A percentile compares a stretch with the other conserved stretches of the same genome.
Evolutionary conservation across 2,888 invertebrate species (phyloP).

Genomic region (Andrena chrysosceles): DNA sequence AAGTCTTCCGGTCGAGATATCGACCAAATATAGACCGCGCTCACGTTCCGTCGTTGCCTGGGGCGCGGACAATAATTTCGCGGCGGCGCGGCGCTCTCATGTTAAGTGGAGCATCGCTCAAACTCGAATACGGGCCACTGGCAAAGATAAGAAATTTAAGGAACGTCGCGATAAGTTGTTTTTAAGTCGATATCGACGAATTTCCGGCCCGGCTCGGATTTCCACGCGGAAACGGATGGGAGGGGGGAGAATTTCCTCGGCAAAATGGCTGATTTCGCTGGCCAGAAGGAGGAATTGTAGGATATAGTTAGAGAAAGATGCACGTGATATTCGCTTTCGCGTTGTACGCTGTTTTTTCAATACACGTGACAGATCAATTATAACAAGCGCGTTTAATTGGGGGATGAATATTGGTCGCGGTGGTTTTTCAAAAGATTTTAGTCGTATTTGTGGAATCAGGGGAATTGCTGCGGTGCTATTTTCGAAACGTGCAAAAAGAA

Average conservation of each 20-base stretch:
- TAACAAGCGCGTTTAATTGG: neutral
- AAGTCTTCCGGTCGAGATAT: slow-evolving; percentile 42
- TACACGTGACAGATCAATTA: neutral
- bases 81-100: slow-evolving; percentile 21
- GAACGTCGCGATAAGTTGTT: slow-evolving; percentile 46
- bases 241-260: neutral
- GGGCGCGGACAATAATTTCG: slow-evolving; percentile 41
- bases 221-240: slow-evolving; percentile 13
- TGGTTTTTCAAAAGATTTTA: neutral
- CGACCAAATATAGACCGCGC: slow-evolving; percentile 54
- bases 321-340: neutral
- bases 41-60: neutral
- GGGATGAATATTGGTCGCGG: neutral
- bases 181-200: slow-evolving; percentile 38
- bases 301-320: neutral
- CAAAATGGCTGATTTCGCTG: neutral
- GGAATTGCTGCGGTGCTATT: no score
- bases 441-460: no score
- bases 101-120: slow-evolving; percentile 56
- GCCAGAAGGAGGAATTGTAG: neutral
- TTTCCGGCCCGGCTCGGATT: slow-evolving; percentile 21
- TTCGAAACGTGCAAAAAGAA: no score
- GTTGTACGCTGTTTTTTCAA: neutral
- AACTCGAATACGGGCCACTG: slow-evolving; percentile 37
- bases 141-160: slow-evolving; percentile 46